phyloP scores from a whole-genome alignment of 2,888 invertebrate species.

The Hydropsyche betteni region DNA sequence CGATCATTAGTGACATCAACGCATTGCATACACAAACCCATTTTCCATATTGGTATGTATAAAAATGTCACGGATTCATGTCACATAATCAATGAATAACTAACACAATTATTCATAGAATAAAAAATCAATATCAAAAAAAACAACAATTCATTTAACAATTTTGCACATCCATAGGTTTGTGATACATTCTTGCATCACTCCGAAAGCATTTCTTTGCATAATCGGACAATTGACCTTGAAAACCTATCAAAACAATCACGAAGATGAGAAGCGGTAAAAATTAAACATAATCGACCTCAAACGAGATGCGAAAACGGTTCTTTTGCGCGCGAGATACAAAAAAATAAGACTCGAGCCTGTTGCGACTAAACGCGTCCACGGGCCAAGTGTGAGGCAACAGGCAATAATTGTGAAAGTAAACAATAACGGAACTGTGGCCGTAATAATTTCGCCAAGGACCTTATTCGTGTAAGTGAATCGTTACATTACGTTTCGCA shows the following conservation, averaged over 20 bases:
- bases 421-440: conserved; percentile 39
- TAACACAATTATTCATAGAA: too few relatives aligned
- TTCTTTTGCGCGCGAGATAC: conserved; percentile 13
- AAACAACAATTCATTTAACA: too few relatives aligned
- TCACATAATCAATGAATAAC: too few relatives aligned
- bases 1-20: too few relatives aligned
- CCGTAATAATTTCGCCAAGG: conserved; percentile 33
- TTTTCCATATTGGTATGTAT: too few relatives aligned
- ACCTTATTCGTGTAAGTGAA: not conserved
- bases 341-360: not conserved
- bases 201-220: too few relatives aligned
- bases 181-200: too few relatives aligned
- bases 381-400: conserved; percentile 24
- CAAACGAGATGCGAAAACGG: conserved; percentile 24
- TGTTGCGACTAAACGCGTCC: conserved; percentile 1
- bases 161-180: too few relatives aligned
- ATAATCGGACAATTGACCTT: too few relatives aligned
- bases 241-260: too few relatives aligned
- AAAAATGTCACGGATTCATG: too few relatives aligned
- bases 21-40: not conserved
- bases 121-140: too few relatives aligned
- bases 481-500: not conserved
- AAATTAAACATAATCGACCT: conserved; percentile 12
- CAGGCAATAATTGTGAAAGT: conserved; percentile 40
- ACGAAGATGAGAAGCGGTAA: not conserved